phyloP scores from a whole-genome alignment of 2,113 vertebrate genomes.

The Spilogale gracilis region DNA sequence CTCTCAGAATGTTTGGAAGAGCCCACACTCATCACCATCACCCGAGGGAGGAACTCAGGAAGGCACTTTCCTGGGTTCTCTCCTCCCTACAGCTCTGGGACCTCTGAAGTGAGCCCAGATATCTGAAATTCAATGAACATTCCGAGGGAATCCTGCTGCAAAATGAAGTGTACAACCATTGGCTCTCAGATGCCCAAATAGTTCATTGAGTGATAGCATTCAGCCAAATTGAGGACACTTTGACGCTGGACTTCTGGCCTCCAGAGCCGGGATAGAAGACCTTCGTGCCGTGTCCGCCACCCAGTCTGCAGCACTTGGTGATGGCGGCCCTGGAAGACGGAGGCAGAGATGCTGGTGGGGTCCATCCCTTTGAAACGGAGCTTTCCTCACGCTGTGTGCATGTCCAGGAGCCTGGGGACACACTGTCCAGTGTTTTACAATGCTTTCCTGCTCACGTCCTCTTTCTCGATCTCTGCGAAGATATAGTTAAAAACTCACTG shows the following conservation, averaged over 20 bases:
- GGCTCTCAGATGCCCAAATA: not conserved
- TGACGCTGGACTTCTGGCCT: not conserved
- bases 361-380: not conserved
- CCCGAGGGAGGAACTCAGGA: not conserved
- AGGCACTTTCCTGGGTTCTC: not conserved
- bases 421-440: accelerated
- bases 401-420: not conserved
- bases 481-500: not conserved
- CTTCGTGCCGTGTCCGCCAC: not conserved
- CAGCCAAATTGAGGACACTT: not conserved
- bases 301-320: not conserved
- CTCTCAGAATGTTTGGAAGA: not conserved
- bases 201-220: not conserved
- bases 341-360: not conserved
- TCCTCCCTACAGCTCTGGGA: too few species aligned
- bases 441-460: not conserved
- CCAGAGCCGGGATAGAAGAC: not conserved
- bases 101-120: not conserved
- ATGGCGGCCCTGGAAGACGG: not conserved
- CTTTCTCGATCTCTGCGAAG: not conserved
- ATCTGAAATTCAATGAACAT: not conserved
- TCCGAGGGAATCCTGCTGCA: not conserved
- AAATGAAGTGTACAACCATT: not conserved
- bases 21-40: accelerated
- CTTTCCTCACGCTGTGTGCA: accelerated